Base-by-base conservation (phyloP, 2,888 invertebrate species). In the Gymnosoma rotundatum region DNA sequence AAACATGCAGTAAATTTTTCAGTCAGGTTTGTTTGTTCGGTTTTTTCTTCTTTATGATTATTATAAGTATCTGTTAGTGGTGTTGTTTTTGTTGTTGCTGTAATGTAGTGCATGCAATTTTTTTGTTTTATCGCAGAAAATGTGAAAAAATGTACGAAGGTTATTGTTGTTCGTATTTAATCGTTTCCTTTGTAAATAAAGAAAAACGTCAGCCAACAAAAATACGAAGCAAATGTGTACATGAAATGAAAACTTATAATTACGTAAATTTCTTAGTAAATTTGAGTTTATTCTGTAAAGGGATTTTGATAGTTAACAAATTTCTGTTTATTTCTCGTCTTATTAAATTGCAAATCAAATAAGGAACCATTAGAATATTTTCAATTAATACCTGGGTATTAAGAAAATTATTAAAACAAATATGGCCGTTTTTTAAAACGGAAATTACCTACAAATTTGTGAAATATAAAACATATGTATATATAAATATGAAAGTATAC, bases 151-250 rank as follows among this genome's bases (percentile, higher is more conserved):
- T 16, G 5, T 45, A 75, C 79, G 83, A 75, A 79, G 79, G 25
- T 79, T 79, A 56, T 79, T 73, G 56, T 78, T 66, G 70, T 78
- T 84, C 84, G 84, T 73, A 25, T 78, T 64, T 81, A 84, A 81
- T 84, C 84, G 84, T 84, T 84, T 84, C 84, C 84, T 84, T 73
- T 73, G 50, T 58, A 25, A 1, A 58, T 63, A 78, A 64, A 50
- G 20, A 67, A 67, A 66, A 9, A 58, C 54, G 64, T 56, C n/a
- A 64, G 38, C 61, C 63, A 42, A 42, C 12, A 42, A 42, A 63
- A 60, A 42, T 42, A 58, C 58, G 45, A 70, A 52, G 9, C 21
- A 32, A 64, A 64, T 48, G 42, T 42, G 12, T 4, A 12, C 7
- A 12, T 12, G 42, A 10, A 70, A 76, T 38, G 56, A 78, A 78